phyloP scores from a whole-genome alignment of 2,888 invertebrate genomes.

The Chloroclysta siterata region DNA sequence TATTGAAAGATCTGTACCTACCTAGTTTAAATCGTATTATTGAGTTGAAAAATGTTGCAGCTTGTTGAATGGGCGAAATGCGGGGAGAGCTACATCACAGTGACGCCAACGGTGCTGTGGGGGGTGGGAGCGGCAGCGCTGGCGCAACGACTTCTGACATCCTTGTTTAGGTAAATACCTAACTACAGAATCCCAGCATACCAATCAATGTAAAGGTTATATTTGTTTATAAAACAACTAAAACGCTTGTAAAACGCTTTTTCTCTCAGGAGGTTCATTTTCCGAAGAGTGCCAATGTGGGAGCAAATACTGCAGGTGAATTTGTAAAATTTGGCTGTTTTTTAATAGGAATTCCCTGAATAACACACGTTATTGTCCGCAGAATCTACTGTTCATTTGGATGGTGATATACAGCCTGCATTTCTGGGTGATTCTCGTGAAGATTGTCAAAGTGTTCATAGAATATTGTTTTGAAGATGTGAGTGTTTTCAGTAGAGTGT shows the following conservation, averaged over 20 bases:
- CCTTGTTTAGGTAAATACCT: constrained; percentile 56
- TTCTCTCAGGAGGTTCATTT: constrained; percentile 61
- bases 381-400: constrained; percentile 77
- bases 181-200: neutral
- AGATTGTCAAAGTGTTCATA: constrained; percentile 60
- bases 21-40: neutral
- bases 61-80: constrained; percentile 70
- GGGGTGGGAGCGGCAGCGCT: constrained; percentile 68
- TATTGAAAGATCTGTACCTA: no score
- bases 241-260: constrained; percentile 2
- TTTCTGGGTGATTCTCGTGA: constrained; percentile 71
- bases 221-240: no score
- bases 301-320: constrained; percentile 71
- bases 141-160: constrained; percentile 62
- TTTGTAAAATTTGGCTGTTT: neutral
- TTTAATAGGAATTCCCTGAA: neutral
- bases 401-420: constrained; percentile 78
- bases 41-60: constrained; percentile 47
- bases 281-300: constrained; percentile 74
- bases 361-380: constrained; percentile 24
- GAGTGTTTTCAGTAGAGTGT: constrained; percentile 29
- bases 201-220: neutral
- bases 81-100: constrained; percentile 63
- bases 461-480: constrained; percentile 67
- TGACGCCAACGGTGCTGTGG: constrained; percentile 72